Base-by-base conservation (phyloP, 2,113 vertebrate species). In the Prunella himalayana region DNA sequence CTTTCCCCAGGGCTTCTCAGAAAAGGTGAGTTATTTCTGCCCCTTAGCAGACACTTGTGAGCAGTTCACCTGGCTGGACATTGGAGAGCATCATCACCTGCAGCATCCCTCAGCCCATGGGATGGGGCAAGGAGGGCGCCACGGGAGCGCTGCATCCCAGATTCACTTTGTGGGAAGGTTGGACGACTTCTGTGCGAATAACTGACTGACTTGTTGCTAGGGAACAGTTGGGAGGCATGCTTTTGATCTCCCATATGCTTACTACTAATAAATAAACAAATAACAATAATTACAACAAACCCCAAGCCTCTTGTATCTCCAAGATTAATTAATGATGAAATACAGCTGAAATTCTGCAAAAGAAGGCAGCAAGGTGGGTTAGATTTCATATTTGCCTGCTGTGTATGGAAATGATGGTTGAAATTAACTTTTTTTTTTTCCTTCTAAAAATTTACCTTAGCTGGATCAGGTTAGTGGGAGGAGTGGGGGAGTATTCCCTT, bases 291-390 rank as follows among this genome's bases (percentile, higher is more conserved):
- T 97, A 98, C 96, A 96, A 97, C 92, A 94, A 97, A 97, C 97
- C 96, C 97, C 96, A 96, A 98, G 97, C 97, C 97, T 98, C 96
- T 96, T 97, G 96, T 97, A 97, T 94, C 94, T 96, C 93, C 83
- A 94, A 95, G 96, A 98, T 98, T 98, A 98, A 98, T 98, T 98
- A 98, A 98, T 94, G 95, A 97, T 97, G 95, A 98, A 98, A 97
- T 97, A 97, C 41, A 65, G 88, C 91, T 97, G 84, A 82, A 90
- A 97, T 97, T 94, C 95, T 96, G 92, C 79, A 91, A 95, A 97
- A 96, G 85, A 53, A 47, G 68, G 64, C 80, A 66, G 69, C 61
- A 88, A 94, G 88, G 90, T 95, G 86, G 61, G 72, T 86, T 86
- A 50, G 75, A 77, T 47, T 60, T 95, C 87, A 61, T 30, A 50